Conservation (phyloP, 2,113 vertebrate species). For the Xyrauchen texanus region DNA sequence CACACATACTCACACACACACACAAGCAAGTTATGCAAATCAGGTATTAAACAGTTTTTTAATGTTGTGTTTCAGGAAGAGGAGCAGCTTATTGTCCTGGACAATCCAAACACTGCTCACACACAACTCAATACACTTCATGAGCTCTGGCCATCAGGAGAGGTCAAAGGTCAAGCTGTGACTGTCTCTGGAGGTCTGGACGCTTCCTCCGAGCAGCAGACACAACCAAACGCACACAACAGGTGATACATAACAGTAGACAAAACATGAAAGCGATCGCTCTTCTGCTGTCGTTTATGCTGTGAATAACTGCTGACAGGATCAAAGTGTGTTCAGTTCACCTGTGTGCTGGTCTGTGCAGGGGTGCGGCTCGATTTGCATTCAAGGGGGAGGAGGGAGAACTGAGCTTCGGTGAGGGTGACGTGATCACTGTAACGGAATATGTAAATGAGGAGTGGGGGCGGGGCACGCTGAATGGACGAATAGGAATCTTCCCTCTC, state of each 20-base stretch:
- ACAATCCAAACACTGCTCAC: not conserved
- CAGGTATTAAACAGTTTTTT: not conserved
- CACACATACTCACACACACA: not conserved
- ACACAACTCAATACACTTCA: not conserved
- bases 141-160: not conserved
- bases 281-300: no score
- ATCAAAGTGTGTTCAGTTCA: no score
- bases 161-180: conserved; percentile 24
- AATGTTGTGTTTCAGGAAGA: conserved; percentile 18
- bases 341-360: conserved; percentile 41
- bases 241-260: conserved; percentile 5
- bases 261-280: no score
- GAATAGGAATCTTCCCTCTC: conserved; percentile 79
- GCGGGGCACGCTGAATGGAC: conserved; percentile 76
- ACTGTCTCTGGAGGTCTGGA: not conserved
- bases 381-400: conserved; percentile 83
- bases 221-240: not conserved
- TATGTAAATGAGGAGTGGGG: conserved; percentile 85
- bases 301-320: no score
- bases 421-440: conserved; percentile 78
- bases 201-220: not conserved
- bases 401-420: conserved; percentile 82
- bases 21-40: not conserved
- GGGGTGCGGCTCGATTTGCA: conserved; percentile 79
- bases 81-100: conserved; percentile 30